These are phyloP conservation scores for Eonycteris spelaea DNA, from an alignment of 2,113 vertebrate genomes.

Conservation along the genomic window DNA sequence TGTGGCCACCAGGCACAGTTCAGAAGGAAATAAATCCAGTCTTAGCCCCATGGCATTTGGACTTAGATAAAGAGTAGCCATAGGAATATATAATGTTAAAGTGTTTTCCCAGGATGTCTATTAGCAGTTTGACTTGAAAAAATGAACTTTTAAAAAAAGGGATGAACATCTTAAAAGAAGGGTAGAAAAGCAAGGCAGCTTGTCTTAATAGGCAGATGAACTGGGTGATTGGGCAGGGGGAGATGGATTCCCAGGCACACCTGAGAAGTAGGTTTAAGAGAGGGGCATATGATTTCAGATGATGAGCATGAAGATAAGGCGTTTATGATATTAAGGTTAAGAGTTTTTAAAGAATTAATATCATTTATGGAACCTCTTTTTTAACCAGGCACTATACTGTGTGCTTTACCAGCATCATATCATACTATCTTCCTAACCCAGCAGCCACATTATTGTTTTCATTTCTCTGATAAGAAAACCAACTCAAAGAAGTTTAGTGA, in stretches of 20 bases:
- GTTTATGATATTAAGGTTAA: neutral
- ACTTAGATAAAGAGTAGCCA: neutral
- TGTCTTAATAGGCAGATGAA: neutral
- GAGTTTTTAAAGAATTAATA: neutral
- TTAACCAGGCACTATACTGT: neutral
- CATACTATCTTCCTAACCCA: neutral
- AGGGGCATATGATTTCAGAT: neutral
- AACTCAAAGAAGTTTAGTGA: conserved; percentile 2
- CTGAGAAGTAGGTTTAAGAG: neutral
- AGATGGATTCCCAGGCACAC: neutral
- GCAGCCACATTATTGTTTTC: neutral
- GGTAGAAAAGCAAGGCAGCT: neutral
- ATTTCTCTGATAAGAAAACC: conserved; percentile 16
- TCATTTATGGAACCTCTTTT: neutral
- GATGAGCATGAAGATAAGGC: neutral
- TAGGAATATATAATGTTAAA: neutral
- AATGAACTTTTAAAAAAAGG: neutral
- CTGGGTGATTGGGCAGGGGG: neutral
- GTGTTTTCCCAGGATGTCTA: neutral
- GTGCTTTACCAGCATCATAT: neutral
- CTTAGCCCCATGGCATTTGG: neutral
- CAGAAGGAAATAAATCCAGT: neutral
- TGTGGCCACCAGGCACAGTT: neutral
- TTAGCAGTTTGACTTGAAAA: conserved; percentile 5
- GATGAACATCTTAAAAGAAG: neutral